Percentiles rank a stretch among this genome's conserved stretches.
phyloP scores from a whole-genome alignment of 2,797 vertebrate species.

The Dicrostonyx torquatus region DNA sequence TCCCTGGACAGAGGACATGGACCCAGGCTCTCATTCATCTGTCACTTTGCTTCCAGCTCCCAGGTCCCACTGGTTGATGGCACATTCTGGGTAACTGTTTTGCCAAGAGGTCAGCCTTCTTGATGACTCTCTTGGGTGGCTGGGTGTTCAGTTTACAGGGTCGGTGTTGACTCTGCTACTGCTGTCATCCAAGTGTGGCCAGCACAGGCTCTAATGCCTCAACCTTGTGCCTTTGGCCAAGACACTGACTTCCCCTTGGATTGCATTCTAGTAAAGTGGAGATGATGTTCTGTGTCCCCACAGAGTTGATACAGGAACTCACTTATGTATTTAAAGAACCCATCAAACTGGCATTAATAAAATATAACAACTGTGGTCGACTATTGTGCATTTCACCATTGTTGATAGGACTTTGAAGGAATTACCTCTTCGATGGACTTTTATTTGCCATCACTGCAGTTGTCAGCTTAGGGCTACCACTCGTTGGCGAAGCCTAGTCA shows the following conservation, averaged over 20 bases:
- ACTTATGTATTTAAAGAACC: background rate
- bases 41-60: background rate
- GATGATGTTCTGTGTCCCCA: background rate
- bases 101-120: background rate
- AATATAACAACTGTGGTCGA: background rate
- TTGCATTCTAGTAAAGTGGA: background rate
- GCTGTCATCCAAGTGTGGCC: background rate
- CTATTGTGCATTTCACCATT: background rate
- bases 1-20: constrained; percentile 4
- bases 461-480: background rate
- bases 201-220: background rate
- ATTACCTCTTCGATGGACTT: constrained; percentile 11
- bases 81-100: background rate
- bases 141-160: background rate
- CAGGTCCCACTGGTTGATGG: background rate
- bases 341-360: background rate
- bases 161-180: background rate
- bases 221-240: background rate
- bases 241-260: background rate
- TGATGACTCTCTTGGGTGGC: background rate
- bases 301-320: background rate
- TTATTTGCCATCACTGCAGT: constrained; percentile 10
- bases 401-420: constrained; percentile 26
- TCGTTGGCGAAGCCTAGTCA: background rate
- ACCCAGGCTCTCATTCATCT: accelerated